A percentile compares a stretch with the other conserved stretches of the same genome.
Evolutionary conservation across 35 echinoderm and acorn worm species (phyloP).

Genomic region (Diadema setosum): DNA sequence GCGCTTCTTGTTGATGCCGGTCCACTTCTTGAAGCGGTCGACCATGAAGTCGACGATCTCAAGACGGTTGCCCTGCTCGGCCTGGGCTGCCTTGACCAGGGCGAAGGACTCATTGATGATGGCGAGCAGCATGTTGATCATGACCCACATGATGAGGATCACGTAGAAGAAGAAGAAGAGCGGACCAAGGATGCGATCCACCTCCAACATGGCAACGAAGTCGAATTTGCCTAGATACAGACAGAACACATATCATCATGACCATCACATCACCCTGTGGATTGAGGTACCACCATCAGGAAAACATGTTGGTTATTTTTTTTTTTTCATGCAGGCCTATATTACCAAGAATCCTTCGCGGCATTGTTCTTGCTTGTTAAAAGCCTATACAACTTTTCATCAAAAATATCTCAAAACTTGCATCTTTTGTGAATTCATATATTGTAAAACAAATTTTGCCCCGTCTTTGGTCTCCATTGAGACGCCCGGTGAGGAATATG

Average conservation of each 20-base stretch:
- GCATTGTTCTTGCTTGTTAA: too few relatives aligned
- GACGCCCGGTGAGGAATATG: too few relatives aligned
- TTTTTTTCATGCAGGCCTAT: too few relatives aligned
- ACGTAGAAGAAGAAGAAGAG: constrained; percentile 88
- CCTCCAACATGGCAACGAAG: constrained; percentile 62
- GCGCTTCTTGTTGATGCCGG: constrained; percentile 68
- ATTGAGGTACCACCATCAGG: too few relatives aligned
- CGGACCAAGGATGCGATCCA: constrained; percentile 57
- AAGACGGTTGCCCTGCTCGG: constrained; percentile 63
- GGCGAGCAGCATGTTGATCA: constrained; percentile 87
- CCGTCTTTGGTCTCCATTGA: too few relatives aligned
- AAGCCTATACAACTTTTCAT: too few relatives aligned
- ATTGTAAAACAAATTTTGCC: too few relatives aligned
- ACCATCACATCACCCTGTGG: too few relatives aligned
- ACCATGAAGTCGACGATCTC: constrained; percentile 97
- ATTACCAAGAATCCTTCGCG: too few relatives aligned
- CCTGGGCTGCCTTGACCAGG: constrained; percentile 31
- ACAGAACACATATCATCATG: background rate
- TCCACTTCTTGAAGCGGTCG: constrained; percentile 71
- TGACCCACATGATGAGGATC: constrained; percentile 73
- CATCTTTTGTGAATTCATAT: too few relatives aligned
- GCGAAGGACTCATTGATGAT: constrained; percentile 91
- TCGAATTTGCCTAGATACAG: constrained; percentile 82
- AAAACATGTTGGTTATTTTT: too few relatives aligned
- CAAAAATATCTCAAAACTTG: too few relatives aligned